Evolutionary conservation across 2,888 invertebrate species (phyloP).

Genomic region (Melanostoma scalare): DNA sequence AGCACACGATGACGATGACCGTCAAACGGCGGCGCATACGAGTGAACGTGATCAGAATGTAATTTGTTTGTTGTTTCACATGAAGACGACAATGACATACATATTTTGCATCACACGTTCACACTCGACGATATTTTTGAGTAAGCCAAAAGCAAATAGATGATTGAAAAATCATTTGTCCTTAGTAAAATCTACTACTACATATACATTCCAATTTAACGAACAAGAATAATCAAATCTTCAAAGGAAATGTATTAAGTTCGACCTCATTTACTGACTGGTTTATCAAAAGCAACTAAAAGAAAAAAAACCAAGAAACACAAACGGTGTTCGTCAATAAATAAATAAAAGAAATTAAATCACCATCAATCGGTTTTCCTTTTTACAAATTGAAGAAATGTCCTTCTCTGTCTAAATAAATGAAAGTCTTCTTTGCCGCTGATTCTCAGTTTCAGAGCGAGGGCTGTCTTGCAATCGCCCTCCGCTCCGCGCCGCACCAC

Average conservation of each 20-base stretch:
- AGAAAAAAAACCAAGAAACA: slow-evolving; percentile 19
- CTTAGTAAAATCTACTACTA: too few relatives aligned
- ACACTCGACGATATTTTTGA: too few relatives aligned
- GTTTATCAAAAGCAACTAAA: slow-evolving; percentile 41
- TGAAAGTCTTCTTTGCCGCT: slow-evolving; percentile 46
- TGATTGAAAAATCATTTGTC: too few relatives aligned
- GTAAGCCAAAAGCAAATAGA: too few relatives aligned
- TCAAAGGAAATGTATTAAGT: slow-evolving; percentile 23
- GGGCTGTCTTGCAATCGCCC: slow-evolving; percentile 25
- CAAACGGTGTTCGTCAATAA: background rate
- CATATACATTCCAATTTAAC: too few relatives aligned
- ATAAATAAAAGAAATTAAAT: slow-evolving; percentile 41
- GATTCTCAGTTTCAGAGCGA: background rate
- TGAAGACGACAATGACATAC: too few relatives aligned
- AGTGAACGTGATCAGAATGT: too few relatives aligned
- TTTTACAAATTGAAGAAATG: slow-evolving; percentile 54
- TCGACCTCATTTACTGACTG: slow-evolving; percentile 47
- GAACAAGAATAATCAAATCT: slow-evolving; percentile 13
- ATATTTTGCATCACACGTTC: too few relatives aligned
- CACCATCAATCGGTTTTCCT: slow-evolving; percentile 68
- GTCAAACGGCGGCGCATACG: too few relatives aligned
- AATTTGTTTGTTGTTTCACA: too few relatives aligned
- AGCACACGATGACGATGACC: too few relatives aligned
- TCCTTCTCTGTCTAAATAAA: slow-evolving; percentile 34
- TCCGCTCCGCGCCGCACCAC: background rate